Conservation (phyloP, 2,113 vertebrate genomes). For the Labeo rohita region DNA sequence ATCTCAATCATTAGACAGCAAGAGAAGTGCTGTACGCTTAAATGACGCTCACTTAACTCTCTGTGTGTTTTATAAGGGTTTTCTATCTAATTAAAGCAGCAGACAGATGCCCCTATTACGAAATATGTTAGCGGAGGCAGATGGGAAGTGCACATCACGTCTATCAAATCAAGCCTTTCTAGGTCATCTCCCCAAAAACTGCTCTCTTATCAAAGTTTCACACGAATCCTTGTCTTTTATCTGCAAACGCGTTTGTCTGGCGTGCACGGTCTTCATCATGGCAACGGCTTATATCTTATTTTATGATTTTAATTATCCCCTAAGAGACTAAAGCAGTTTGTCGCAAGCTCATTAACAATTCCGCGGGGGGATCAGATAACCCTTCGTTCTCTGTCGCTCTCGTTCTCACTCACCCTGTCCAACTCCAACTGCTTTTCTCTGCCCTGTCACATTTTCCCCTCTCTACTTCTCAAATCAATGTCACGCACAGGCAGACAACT, state of each 20-base stretch:
- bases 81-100: conserved; percentile 50
- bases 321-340: conserved; percentile 63
- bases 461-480: conserved; percentile 58
- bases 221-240: conserved; percentile 58
- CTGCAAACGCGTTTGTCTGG: conserved; percentile 45
- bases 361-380: conserved; percentile 55
- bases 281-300: conserved; percentile 60
- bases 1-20: conserved; percentile 48
- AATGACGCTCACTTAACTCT: conserved; percentile 18
- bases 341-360: conserved; percentile 63
- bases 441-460: conserved; percentile 41
- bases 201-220: conserved; percentile 53
- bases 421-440: conserved; percentile 35
- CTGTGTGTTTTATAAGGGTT: conserved; percentile 35
- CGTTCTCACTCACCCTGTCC: conserved; percentile 29
- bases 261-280: conserved; percentile 44
- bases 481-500: conserved; percentile 66
- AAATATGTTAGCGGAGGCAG: conserved; percentile 51
- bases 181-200: conserved; percentile 53
- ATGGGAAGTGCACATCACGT: conserved; percentile 13
- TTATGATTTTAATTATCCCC: conserved; percentile 69
- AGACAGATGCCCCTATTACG: conserved; percentile 56
- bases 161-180: conserved; percentile 48
- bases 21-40: conserved; percentile 9
- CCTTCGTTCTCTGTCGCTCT: conserved; percentile 32